A percentile compares a stretch with the other conserved stretches of the same genome.
These are phyloP conservation scores for Phyto melanocephala DNA, from an alignment of 2,888 invertebrate species.

Conservation along the genomic window DNA sequence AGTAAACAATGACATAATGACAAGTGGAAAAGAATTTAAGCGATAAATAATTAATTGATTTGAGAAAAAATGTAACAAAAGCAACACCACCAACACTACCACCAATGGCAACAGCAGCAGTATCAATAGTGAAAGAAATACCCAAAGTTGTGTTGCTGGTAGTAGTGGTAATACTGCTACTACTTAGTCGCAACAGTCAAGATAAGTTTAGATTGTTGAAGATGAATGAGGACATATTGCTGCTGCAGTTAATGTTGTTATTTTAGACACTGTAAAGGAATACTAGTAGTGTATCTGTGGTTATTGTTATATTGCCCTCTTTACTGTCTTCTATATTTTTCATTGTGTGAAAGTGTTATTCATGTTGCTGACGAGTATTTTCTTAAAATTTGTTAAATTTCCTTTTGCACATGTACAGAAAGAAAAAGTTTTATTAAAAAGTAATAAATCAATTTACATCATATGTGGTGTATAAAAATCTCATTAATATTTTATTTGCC, in stretches of 20 bases:
- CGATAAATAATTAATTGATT: conserved; percentile 78
- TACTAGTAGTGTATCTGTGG: conserved; percentile 18
- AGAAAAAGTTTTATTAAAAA: no score
- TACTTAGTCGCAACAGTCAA: conserved; percentile 22
- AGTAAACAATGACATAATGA: conserved; percentile 78
- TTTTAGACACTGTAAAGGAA: not conserved
- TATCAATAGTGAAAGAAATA: conserved; percentile 16
- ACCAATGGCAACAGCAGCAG: not conserved
- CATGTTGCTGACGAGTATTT: not conserved
- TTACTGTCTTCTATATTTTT: not conserved
- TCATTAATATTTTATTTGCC: no score
- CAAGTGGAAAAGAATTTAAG: conserved; percentile 78
- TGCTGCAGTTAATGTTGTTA: conserved; percentile 56
- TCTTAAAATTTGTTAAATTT: not conserved
- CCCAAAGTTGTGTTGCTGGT: not conserved
- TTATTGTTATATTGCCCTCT: conserved; percentile 5
- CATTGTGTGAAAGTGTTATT: not conserved
- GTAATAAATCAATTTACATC: no score
- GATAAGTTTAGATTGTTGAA: conserved; percentile 68
- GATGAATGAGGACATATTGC: conserved; percentile 73
- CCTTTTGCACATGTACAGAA: not conserved
- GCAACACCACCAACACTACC: conserved; percentile 24
- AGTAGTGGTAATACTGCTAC: not conserved
- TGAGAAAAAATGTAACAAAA: conserved; percentile 67
- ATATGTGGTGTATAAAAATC: no score